Percentiles rank a stretch among this genome's conserved stretches.
Conservation (phyloP, 1,140 invertebrate genomes). For the Neoseiulus cucumeris region DNA sequence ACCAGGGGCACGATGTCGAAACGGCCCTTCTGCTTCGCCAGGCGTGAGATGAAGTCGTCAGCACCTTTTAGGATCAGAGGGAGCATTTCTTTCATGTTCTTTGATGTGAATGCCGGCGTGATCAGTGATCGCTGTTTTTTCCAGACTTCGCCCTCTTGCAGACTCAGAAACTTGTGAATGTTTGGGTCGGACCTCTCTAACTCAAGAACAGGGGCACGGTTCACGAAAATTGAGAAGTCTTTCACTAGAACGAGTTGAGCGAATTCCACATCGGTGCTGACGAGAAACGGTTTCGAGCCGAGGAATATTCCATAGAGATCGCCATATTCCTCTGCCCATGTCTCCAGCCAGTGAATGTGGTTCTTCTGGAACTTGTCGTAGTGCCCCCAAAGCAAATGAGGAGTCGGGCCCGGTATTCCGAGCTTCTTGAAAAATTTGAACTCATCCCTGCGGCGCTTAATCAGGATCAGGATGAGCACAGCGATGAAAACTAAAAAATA, state of each 20-base stretch:
- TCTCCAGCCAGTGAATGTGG: neutral
- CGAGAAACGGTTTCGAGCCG: neutral
- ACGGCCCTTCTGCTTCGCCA: neutral
- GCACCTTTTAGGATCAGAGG: neutral
- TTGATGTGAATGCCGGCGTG: neutral
- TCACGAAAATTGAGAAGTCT: neutral
- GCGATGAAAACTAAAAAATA: slow-evolving; percentile 12
- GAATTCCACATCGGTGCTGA: neutral
- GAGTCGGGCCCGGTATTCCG: neutral
- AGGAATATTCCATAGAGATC: neutral
- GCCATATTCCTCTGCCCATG: neutral
- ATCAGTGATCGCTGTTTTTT: neutral
- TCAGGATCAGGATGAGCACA: neutral
- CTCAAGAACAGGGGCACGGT: neutral
- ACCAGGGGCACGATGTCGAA: neutral
- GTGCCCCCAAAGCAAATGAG: neutral
- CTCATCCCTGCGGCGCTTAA: neutral
- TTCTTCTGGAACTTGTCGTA: neutral
- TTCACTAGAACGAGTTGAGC: neutral
- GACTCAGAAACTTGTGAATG: neutral
- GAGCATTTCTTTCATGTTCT: neutral
- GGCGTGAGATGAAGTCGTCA: neutral
- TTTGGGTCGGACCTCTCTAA: neutral
- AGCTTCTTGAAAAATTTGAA: neutral
- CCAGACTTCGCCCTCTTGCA: neutral